These are phyloP conservation scores for Cancer borealis DNA, from an alignment of 2,888 invertebrate species.

Conservation along the genomic window DNA sequence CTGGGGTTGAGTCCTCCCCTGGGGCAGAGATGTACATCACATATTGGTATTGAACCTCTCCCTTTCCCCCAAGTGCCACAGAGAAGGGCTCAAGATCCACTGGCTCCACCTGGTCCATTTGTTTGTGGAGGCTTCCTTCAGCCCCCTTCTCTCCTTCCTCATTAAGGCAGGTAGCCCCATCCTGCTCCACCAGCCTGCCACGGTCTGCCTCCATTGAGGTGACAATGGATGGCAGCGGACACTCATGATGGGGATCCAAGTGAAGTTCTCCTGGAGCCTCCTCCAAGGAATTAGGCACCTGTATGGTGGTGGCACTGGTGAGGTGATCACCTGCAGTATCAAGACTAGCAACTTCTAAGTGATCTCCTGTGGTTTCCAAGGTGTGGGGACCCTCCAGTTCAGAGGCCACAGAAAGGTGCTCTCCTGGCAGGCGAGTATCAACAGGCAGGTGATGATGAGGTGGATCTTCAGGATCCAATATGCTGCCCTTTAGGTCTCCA, in stretches of 20 bases:
- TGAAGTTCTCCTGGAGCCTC: neutral
- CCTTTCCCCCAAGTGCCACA: conserved; percentile 62
- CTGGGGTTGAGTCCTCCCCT: conserved; percentile 51
- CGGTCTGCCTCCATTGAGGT: conserved; percentile 55
- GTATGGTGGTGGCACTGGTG: neutral
- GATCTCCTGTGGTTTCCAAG: conserved; percentile 12
- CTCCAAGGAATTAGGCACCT: conserved; percentile 26
- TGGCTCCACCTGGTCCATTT: conserved; percentile 60
- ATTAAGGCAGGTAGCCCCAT: conserved; percentile 47
- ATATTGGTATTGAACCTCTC: conserved; percentile 70
- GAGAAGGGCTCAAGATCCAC: conserved; percentile 70
- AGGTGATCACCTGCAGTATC: conserved; percentile 21
- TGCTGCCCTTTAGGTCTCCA: conserved; percentile 60
- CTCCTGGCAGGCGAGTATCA: conserved; percentile 59
- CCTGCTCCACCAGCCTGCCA: conserved; percentile 49
- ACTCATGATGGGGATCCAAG: conserved; percentile 38
- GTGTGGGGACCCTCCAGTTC: conserved; percentile 50
- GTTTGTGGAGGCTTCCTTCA: conserved; percentile 51
- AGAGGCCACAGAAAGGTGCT: conserved; percentile 53
- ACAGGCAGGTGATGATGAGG: conserved; percentile 53
- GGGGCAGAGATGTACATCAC: conserved; percentile 72
- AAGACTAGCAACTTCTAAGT: conserved; percentile 44
- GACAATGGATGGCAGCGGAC: conserved; percentile 25
- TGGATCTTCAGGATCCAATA: conserved; percentile 60
- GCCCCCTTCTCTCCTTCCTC: conserved; percentile 23